Evolutionary conservation across 2,888 invertebrate species (phyloP).

Genomic region (Lasiommata megera): DNA sequence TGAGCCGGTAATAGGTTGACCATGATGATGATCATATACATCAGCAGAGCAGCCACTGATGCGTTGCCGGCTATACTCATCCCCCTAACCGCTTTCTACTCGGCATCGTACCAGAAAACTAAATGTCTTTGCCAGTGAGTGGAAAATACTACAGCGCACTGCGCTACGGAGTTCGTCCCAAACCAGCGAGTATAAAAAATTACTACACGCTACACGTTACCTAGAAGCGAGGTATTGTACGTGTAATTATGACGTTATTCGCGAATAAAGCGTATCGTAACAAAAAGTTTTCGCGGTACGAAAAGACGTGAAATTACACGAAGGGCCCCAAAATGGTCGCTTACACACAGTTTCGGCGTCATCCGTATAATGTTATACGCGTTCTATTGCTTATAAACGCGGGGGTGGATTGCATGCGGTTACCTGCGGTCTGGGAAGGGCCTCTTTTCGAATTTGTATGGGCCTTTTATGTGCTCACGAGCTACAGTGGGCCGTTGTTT

Average conservation of each 20-base stretch:
- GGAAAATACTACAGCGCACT: too few species aligned
- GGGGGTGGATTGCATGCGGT: slow-evolving; percentile 8
- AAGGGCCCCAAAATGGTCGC: background rate
- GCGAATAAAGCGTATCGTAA: background rate
- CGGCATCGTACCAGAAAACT: too few species aligned
- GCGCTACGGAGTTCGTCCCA: too few species aligned
- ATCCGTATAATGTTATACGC: slow-evolving; percentile 12
- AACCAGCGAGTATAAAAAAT: too few species aligned
- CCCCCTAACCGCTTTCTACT: too few species aligned
- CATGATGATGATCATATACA: too few species aligned
- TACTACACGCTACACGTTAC: too few species aligned
- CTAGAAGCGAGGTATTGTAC: too few species aligned
- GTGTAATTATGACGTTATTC: background rate
- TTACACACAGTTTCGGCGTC: slow-evolving; percentile 9
- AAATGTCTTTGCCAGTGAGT: too few species aligned
- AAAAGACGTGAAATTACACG: slow-evolving; percentile 6
- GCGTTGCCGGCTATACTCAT: too few species aligned
- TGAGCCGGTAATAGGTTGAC: too few species aligned
- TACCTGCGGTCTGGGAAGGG: slow-evolving; percentile 6
- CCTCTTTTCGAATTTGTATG: slow-evolving; percentile 6
- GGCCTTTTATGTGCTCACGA: slow-evolving; percentile 4
- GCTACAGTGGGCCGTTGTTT: background rate
- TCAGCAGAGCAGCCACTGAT: too few species aligned
- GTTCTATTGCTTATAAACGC: slow-evolving; percentile 13
- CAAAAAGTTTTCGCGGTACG: background rate